Base-by-base conservation (phyloP, 2,888 invertebrate species). In the Endotricha flammealis region DNA sequence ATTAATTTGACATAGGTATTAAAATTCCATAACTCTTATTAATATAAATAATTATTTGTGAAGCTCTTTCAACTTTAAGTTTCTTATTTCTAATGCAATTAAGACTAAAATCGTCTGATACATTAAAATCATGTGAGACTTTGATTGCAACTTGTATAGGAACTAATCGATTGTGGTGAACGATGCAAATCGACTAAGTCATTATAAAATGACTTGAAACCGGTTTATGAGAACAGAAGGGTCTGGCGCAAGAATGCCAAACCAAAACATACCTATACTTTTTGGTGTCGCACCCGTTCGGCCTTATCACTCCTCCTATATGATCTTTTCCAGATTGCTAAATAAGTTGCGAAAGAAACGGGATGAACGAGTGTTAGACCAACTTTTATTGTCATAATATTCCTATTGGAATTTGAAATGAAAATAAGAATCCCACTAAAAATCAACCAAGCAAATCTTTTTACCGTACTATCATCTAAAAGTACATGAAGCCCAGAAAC, bases 391-490 rank as follows among this genome's bases (percentile, higher is more conserved):
- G 39, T 42, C 36, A 48, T 52, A 52, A 48, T 41, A 60, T 54
- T 64, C 64, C 16, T 52, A 60, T 57, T 54, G 46, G 62, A 68
- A 66, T 49, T 57, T 53, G 46, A 39, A 63, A n/a, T n/a, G n/a
- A n/a, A n/a, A n/a, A n/a, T n/a, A n/a, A n/a, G n/a, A n/a, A 57
- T 70, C 68, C 53, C 39, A 57, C 47, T 52, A 48, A 56, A 59
- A 50, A 51, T 34, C 34, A 30, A 29, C 29, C 29, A 41, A 36
- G 23, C 28, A 24, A 36, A 42, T 49, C 38, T 46, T 43, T 48
- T 50, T 43, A 46, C 35, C 42, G 44, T 55, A 53, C 34, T 59
- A 54, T 65, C 50, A 55, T 56, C 55, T 53, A 30, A 51, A 38
- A 44, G 37, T 41, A 45, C 45, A 44, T n/a, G n/a, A 49, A 50